Evolutionary conservation across 1,140 invertebrate genomes (phyloP), one percentile per base, ranked within the genome.

Genomic region (Anagrus nilaparvatae): DNA sequence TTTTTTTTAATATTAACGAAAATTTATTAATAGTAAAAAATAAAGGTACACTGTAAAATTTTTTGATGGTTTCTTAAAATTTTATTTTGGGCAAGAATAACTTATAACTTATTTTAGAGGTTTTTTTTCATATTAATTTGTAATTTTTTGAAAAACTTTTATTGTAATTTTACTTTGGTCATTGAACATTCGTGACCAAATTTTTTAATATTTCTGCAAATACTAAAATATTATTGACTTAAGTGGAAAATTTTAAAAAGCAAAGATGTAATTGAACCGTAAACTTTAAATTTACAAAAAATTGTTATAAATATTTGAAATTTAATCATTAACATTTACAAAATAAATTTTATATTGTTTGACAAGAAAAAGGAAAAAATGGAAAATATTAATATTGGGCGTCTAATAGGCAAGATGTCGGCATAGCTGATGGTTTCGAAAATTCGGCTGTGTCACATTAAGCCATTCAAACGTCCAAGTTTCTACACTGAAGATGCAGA

Each of bases 391-490:
- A 36, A 37, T 47, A 44, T 50, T 61, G 62, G 54, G 50, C 56
- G 56, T 52, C 48, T 54, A 50, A 55, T 48, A 66, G 65, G 65
- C 65, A 67, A 67, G 65, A 67, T 67, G 65, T 67, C 62, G 65
- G 65, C 65, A 67, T 67, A 67, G 65, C 62, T 65, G 65, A 67
- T 67, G 53, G 37, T 47, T 46, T 55, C 55, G 25, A 52, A 59
- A 60, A 64, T 61, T 67, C 62, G 59, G 63, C 65, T 67, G 60
- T 67, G 65, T 64, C 65, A 67, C 63, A 66, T 66, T 61, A 51
- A 62, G 65, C 61, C 65, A 66, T 41, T 56, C 50, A 52, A 61
- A 62, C 59, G 55, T 47, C 43, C 53, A 57, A 54, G 54, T 32
- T 33, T 44, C 59, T 45, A 31, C 57, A 35, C 20, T 40, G 27